Base-by-base conservation (phyloP, 2,797 vertebrate species). In the Fundulus diaphanus region DNA sequence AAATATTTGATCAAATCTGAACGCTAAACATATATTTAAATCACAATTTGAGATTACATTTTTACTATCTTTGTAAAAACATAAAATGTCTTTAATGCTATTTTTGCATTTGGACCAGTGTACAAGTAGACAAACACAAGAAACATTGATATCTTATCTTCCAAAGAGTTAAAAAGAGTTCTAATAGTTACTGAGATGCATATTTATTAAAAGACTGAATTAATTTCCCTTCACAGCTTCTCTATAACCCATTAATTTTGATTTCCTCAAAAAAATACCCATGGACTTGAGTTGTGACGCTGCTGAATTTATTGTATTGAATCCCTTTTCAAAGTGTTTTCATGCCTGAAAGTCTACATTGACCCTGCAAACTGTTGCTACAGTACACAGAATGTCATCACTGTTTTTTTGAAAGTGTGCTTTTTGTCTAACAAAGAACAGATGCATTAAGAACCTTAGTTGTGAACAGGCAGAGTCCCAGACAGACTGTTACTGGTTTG, bases 401-500 rank as follows among this genome's bases (percentile, higher is more conserved):
- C 0, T 12, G 44, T 27, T 35, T 37, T 65, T 56, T 74, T 59
- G 66, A 27, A 72, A 67, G n/a, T 8, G 1, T 46, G 42, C 71
- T 52, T 69, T 59, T 67, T 2, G 37, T 83, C 72, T 61, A 77
- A 79, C 37, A 7, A 68, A 77, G 54, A 80, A 80, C 37, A 24
- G 68, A 59, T 77, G 83, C 75, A n/a, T 68, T 42, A 29, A 74
- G 56, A 83, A 56, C 73, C 20, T 35, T 76, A 72, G 75, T 78
- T 61, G 63, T 57, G 61, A 72, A 59, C 51, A 61, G 18, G 48
- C 63, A 78, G 56, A 86, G 75, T 88, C 74, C 78, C 83, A 92
- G 86, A 89, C 90, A 78, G 78, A 87, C 82, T 81, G 75, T 68
- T 85, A 84, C 84, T 82, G 82, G 76, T 78, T 89, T 79, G 87